These are phyloP conservation scores for Chionodraco myersi DNA, from an alignment of 2,113 vertebrate species.

Conservation along the genomic window DNA sequence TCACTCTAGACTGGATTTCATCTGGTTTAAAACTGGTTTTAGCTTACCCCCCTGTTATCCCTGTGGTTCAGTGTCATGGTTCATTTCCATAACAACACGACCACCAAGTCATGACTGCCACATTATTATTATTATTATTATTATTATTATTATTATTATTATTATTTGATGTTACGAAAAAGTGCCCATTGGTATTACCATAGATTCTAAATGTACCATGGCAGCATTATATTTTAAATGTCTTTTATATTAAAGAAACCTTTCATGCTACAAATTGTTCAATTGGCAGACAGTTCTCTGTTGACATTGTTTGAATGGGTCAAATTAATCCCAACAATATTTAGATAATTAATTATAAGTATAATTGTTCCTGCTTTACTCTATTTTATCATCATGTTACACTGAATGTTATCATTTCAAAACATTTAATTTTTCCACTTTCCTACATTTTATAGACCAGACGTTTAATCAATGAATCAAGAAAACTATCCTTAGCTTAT, in stretches of 20 bases:
- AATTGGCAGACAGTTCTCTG: not conserved
- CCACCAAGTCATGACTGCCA: conserved; percentile 30
- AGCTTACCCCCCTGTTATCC: conserved; percentile 20
- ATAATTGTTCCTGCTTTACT: too few relatives aligned
- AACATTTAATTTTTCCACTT: too few relatives aligned
- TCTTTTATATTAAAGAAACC: not conserved
- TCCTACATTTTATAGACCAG: too few relatives aligned
- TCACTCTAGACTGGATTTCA: conserved; percentile 11
- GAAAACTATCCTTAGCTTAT: too few relatives aligned
- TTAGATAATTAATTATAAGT: too few relatives aligned
- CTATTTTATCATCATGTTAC: too few relatives aligned
- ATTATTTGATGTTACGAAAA: conserved; percentile 6
- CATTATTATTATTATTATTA: not conserved
- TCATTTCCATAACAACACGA: conserved; percentile 67
- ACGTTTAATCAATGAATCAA: too few relatives aligned
- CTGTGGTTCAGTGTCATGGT: conserved; percentile 61
- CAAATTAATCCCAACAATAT: too few relatives aligned
- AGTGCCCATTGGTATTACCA: conserved; percentile 14
- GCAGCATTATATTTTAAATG: not conserved
- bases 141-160: not conserved
- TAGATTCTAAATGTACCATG: not conserved
- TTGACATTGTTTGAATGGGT: not conserved
- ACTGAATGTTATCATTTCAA: too few relatives aligned
- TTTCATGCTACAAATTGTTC: not conserved
- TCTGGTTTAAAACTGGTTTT: conserved; percentile 51